Evolutionary conservation across 2,888 invertebrate species (phyloP).

Genomic region (Drosophila yooni): DNA sequence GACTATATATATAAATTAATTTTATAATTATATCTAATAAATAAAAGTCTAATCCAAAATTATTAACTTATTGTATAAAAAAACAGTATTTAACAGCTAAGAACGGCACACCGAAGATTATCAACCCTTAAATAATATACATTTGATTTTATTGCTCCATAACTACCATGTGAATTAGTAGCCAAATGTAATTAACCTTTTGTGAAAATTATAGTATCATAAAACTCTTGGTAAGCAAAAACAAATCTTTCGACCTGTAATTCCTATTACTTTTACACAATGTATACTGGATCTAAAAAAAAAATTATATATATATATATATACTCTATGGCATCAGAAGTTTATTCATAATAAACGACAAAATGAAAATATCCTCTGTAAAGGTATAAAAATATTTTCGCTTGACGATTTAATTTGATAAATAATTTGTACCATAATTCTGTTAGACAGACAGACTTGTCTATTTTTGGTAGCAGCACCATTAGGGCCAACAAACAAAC

Average conservation of each 20-base stretch:
- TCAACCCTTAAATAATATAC: neutral
- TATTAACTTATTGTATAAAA: neutral
- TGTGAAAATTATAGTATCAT: too few species aligned
- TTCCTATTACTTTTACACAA: neutral
- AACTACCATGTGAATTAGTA: neutral
- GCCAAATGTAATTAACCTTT: neutral
- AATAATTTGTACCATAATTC: constrained; percentile 27
- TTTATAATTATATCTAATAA: neutral
- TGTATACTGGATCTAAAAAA: neutral
- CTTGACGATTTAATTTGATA: constrained; percentile 15
- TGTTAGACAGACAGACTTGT: neutral
- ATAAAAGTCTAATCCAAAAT: too few species aligned
- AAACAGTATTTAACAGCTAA: neutral
- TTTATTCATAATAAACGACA: neutral
- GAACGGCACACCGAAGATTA: neutral
- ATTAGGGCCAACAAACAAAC: constrained; percentile 60
- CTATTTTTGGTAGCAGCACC: constrained; percentile 27
- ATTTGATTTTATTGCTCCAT: neutral
- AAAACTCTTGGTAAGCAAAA: neutral
- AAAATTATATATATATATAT: neutral
- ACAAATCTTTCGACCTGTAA: neutral
- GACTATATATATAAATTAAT: neutral
- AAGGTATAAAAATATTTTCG: neutral
- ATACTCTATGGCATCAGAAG: neutral
- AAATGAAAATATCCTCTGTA: too few species aligned